phyloP scores from a whole-genome alignment of 2,113 vertebrate genomes.

The Megaceryle torquata region DNA sequence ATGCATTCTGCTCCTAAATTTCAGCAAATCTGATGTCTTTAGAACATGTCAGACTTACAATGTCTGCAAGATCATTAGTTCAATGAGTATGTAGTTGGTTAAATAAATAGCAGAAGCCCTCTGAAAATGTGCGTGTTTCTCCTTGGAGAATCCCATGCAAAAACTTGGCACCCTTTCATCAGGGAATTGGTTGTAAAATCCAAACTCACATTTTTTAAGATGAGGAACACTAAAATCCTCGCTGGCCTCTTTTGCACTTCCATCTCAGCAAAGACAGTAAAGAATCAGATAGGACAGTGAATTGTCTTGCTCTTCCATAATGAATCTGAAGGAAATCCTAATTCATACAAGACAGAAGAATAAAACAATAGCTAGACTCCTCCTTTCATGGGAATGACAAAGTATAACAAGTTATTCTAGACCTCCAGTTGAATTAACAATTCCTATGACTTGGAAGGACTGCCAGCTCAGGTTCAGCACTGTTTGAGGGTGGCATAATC shows the following conservation, averaged over 20 bases:
- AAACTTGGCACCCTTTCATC: not conserved
- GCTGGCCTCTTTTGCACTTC: not conserved
- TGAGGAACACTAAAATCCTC: not conserved
- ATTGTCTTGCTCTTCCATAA: not conserved
- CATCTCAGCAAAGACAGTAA: not conserved
- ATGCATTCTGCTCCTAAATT: not conserved
- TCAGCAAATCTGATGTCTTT: not conserved
- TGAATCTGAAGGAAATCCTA: not conserved
- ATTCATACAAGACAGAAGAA: not conserved
- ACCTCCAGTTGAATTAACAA: not conserved
- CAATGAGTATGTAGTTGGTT: not conserved
- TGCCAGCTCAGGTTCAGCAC: not conserved
- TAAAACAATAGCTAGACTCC: not conserved
- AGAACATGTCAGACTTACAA: not conserved
- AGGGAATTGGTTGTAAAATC: not conserved
- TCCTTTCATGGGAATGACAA: not conserved
- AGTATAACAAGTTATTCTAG: not conserved
- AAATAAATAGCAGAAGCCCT: not conserved
- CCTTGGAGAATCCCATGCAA: not conserved
- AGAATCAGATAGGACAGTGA: not conserved
- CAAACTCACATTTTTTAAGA: not conserved
- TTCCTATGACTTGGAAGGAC: not conserved
- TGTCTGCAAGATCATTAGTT: not conserved
- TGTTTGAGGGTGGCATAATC: not conserved
- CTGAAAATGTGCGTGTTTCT: not conserved